Evolutionary conservation across 2,113 vertebrate genomes (phyloP).

Genomic region (Balaeniceps rex): DNA sequence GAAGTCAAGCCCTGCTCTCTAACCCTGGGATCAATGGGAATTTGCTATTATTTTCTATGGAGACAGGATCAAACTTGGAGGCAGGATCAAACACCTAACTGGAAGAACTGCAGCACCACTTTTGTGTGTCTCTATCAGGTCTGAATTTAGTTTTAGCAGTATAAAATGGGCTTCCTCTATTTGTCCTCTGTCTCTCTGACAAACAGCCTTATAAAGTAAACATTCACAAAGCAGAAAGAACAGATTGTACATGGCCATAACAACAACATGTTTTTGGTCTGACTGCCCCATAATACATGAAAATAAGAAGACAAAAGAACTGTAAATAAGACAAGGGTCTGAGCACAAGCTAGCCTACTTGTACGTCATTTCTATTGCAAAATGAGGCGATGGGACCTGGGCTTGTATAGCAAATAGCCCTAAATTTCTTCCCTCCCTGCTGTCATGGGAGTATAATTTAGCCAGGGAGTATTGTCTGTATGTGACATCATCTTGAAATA

Average conservation of each 20-base stretch:
- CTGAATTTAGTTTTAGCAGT: neutral
- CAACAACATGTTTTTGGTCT: neutral
- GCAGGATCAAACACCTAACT: neutral
- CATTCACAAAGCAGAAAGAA: neutral
- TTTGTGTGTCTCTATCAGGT: neutral
- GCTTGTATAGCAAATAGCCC: neutral
- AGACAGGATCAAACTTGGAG: neutral
- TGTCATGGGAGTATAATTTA: neutral
- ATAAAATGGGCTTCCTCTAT: neutral
- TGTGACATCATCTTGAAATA: conserved; percentile 22
- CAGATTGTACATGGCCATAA: neutral
- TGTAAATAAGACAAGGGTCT: conserved; percentile 9
- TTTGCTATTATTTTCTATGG: neutral
- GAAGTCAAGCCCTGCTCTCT: neutral
- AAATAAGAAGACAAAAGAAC: neutral
- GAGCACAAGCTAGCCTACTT: neutral
- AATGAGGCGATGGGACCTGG: neutral
- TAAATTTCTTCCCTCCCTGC: neutral
- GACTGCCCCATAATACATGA: neutral
- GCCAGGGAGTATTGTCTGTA: neutral
- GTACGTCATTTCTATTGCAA: neutral
- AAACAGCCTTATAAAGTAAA: conserved; percentile 18
- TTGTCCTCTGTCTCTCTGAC: neutral
- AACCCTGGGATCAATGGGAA: neutral
- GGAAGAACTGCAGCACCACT: neutral